phyloP scores from a whole-genome alignment of 2,113 vertebrate species.

The Crotalus horridus region DNA sequence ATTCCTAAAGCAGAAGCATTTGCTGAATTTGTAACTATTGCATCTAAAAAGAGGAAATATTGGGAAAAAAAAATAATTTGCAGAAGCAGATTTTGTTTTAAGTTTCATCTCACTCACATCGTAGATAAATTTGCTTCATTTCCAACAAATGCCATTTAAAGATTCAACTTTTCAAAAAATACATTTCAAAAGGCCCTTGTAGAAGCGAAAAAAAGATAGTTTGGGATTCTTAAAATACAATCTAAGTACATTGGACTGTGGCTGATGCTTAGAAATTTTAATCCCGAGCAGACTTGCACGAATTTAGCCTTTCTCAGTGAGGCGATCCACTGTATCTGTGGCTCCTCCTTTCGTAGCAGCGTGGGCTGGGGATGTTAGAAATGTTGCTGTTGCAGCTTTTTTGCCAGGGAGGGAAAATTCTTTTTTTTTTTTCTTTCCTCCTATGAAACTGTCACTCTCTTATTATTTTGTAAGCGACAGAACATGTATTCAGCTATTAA shows the following conservation, averaged over 20 bases:
- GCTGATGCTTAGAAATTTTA: not conserved
- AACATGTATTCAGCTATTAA: constrained; percentile 34
- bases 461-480: constrained; percentile 43
- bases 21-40: not conserved
- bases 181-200: not conserved
- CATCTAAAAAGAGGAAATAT: not conserved
- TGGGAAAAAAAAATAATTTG: not conserved
- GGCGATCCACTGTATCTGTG: not conserved
- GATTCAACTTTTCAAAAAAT: not conserved
- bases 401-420: constrained; percentile 38
- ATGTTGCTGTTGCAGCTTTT: not conserved
- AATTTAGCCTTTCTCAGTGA: not conserved
- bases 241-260: not conserved
- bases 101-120: not conserved
- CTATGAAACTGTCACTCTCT: constrained; percentile 51
- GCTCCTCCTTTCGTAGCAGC: not conserved
- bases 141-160: not conserved
- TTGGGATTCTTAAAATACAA: not conserved
- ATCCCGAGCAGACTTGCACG: not conserved
- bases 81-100: not conserved
- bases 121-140: not conserved
- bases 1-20: not conserved
- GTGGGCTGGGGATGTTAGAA: constrained; percentile 23
- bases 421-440: constrained; percentile 15
- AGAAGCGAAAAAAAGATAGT: no score